A percentile compares a stretch with the other conserved stretches of the same genome.
Evolutionary conservation across 2,113 vertebrate species (phyloP).

Genomic region (Phyllostomus hastatus): DNA sequence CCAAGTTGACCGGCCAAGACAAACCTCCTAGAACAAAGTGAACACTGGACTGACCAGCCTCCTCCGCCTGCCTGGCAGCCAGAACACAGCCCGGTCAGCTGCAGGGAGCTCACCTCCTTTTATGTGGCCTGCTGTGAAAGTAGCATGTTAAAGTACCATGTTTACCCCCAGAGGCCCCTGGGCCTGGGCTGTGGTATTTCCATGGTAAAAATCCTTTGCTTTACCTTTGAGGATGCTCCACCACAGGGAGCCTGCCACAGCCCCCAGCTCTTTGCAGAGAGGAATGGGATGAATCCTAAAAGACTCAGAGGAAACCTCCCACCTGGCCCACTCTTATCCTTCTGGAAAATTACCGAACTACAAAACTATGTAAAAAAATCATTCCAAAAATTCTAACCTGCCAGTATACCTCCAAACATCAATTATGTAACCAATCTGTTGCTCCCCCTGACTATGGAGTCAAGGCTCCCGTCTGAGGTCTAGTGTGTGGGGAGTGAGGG

Average conservation of each 20-base stretch:
- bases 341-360: slow-evolving; percentile 34
- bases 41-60: not conserved
- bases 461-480: not conserved
- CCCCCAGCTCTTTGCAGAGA: not conserved
- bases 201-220: not conserved
- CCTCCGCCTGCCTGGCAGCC: not conserved
- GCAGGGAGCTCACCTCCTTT: not conserved
- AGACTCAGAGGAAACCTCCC: not conserved
- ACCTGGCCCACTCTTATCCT: not conserved
- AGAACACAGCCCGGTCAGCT: not conserved
- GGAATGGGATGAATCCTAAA: not conserved
- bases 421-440: not conserved
- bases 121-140: not conserved
- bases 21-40: not conserved
- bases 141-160: not conserved
- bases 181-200: not conserved
- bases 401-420: not conserved
- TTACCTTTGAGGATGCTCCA: not conserved
- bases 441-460: not conserved
- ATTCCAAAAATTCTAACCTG: not conserved
- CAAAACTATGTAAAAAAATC: slow-evolving; percentile 3
- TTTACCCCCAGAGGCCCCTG: not conserved
- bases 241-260: not conserved
- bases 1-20: not conserved
- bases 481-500: not conserved